Conservation (phyloP, 2,113 vertebrate species). For the Entelurus aequoreus region DNA sequence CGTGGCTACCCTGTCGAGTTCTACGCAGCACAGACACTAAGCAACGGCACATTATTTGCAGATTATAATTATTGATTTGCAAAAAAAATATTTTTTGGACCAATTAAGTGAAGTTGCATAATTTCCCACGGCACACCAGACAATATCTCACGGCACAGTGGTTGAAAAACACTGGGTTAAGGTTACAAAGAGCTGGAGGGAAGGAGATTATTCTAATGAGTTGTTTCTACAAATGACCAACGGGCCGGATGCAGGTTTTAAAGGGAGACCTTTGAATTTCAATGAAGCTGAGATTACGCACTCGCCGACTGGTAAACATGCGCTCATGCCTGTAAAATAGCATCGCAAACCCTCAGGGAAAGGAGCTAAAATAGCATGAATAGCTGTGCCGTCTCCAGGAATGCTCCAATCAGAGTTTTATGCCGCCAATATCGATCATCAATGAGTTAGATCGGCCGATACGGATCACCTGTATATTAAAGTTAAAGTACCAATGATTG, state of each 20-base stretch:
- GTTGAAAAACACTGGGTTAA: conserved; percentile 21
- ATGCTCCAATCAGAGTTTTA: neutral
- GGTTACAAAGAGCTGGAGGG: conserved; percentile 43
- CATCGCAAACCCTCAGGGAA: conserved; percentile 3
- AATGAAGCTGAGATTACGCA: conserved; percentile 44
- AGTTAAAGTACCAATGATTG: too few relatives aligned
- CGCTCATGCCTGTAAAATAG: conserved; percentile 19
- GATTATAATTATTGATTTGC: too few relatives aligned
- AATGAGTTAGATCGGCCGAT: too few relatives aligned
- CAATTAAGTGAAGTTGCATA: too few relatives aligned
- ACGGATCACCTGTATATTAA: too few relatives aligned
- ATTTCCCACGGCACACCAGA: too few relatives aligned
- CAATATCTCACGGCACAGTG: too few relatives aligned
- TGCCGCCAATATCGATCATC: too few relatives aligned
- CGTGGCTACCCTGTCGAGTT: too few relatives aligned
- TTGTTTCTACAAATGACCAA: conserved; percentile 50
- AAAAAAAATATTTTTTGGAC: too few relatives aligned
- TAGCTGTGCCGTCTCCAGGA: neutral
- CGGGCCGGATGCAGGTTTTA: conserved; percentile 34
- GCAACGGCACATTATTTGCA: too few relatives aligned
- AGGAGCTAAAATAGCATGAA: neutral
- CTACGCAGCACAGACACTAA: too few relatives aligned
- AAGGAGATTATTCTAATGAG: conserved; percentile 52
- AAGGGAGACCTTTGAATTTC: conserved; percentile 59
- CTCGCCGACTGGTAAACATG: neutral